Conservation (phyloP, 2,113 vertebrate genomes). For the Daboia siamensis region DNA sequence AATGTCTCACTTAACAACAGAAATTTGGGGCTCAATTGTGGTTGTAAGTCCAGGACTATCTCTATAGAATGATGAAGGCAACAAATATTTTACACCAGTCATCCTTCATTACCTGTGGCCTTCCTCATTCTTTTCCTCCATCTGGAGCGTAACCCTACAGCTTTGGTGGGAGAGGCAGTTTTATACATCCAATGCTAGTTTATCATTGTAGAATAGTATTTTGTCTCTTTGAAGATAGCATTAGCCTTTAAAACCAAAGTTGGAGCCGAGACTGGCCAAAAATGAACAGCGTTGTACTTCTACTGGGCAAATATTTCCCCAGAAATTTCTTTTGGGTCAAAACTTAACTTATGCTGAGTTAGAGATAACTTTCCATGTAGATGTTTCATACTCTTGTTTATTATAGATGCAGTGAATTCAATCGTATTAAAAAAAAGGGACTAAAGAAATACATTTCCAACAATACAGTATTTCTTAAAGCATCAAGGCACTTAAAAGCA, state of each 20-base stretch:
- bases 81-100: neutral
- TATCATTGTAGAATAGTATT: neutral
- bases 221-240: neutral
- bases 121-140: neutral
- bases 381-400: neutral
- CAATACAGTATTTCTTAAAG: neutral
- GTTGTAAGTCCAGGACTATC: neutral
- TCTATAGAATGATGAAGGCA: neutral
- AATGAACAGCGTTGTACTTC: conserved; percentile 48
- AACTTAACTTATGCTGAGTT: neutral
- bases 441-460: neutral
- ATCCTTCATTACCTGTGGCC: neutral
- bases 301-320: neutral
- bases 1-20: neutral
- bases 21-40: neutral
- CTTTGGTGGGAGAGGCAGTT: conserved; percentile 54
- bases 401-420: neutral
- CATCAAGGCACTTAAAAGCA: neutral
- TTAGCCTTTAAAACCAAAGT: conserved; percentile 49
- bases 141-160: conserved; percentile 40
- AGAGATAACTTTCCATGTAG: neutral
- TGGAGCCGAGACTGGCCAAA: conserved; percentile 46
- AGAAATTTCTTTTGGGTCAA: neutral
- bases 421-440: neutral
- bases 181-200: conserved; percentile 42